Evolutionary conservation across 1,140 invertebrate genomes (phyloP), one percentile per base, ranked within the genome.

Genomic region (Teleogryllus occipitalis): DNA sequence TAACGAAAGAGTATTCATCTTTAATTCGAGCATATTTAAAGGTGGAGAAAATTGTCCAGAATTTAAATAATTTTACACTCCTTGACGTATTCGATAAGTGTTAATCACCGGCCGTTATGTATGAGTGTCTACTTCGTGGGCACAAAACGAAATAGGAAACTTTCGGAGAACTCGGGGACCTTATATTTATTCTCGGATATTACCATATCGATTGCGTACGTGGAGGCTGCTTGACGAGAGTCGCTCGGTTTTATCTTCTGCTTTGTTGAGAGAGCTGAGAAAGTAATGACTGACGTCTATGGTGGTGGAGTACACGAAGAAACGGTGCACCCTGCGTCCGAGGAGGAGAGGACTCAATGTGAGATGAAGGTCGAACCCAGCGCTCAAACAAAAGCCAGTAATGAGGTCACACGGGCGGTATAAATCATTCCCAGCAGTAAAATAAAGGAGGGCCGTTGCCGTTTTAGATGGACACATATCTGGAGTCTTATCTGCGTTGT

Each of bases 21-120:
- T 65, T 65, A 18, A 65, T 65, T 65, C 54, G 54, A 65, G 54
- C 54, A 65, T 65, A 65, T 65, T 65, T 65, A 65, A 65, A 65
- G 54, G 54, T 65, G 54, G 54, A 65, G 54, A 65, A 65, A 65
- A 65, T 65, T 65, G 54, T 65, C 54, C 54, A 65, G 54, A 65
- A 65, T 65, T 65, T 65, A 65, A 65, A 65, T 65, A 65, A 65
- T 65, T 65, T 65, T 65, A 65, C 54, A 65, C 54, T 65, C 54
- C 18, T 65, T 65, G 54, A 65, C 54, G 54, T 65, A 65, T 65
- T 65, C 54, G 54, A 65, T 65, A 65, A 65, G 54, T 65, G 54
- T 65, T 65, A 65, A 65, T 65, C 54, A 65, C 54, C 18, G 54
- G 54, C 54, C 18, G 54, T 65, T 65, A 65, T 65, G 54, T 65